phyloP scores from a whole-genome alignment of 2,888 invertebrate genomes.

The Epinotia brunnichana region DNA sequence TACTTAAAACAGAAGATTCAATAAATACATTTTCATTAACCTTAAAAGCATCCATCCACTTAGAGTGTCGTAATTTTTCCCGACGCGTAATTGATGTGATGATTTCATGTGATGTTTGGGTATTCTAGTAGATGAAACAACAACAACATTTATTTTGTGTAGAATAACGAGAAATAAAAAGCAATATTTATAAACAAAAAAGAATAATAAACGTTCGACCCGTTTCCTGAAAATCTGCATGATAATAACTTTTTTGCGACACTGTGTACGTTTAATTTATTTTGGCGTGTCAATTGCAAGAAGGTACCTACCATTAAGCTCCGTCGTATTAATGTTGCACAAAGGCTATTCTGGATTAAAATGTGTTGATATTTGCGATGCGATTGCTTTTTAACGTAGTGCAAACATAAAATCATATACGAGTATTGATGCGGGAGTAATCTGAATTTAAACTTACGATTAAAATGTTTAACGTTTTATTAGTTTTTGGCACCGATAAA shows the following conservation, averaged over 20 bases:
- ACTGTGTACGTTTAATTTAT: conserved; percentile 38
- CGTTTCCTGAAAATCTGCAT: conserved; percentile 38
- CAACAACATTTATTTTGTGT: neutral
- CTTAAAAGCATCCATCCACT: neutral
- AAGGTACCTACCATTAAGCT: conserved; percentile 25
- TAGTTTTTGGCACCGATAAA: neutral
- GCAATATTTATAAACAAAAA: conserved; percentile 11
- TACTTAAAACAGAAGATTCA: too few relatives aligned
- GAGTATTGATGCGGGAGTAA: conserved; percentile 18
- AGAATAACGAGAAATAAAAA: conserved; percentile 11
- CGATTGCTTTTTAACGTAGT: conserved; percentile 25
- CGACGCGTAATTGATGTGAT: neutral
- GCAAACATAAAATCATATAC: conserved; percentile 25
- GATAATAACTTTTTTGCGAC: conserved; percentile 32
- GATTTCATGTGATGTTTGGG: neutral
- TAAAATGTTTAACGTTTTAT: conserved; percentile 12
- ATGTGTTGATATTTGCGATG: conserved; percentile 29
- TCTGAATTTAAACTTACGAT: conserved; percentile 21
- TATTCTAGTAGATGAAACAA: neutral
- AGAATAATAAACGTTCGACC: conserved; percentile 22
- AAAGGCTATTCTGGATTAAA: conserved; percentile 31
- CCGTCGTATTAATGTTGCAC: conserved; percentile 28
- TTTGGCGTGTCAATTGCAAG: conserved; percentile 31
- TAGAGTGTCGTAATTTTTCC: neutral
- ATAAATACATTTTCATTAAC: neutral